Evolutionary conservation across 2,113 vertebrate genomes (phyloP).

Genomic region (Syngnathus typhle): DNA sequence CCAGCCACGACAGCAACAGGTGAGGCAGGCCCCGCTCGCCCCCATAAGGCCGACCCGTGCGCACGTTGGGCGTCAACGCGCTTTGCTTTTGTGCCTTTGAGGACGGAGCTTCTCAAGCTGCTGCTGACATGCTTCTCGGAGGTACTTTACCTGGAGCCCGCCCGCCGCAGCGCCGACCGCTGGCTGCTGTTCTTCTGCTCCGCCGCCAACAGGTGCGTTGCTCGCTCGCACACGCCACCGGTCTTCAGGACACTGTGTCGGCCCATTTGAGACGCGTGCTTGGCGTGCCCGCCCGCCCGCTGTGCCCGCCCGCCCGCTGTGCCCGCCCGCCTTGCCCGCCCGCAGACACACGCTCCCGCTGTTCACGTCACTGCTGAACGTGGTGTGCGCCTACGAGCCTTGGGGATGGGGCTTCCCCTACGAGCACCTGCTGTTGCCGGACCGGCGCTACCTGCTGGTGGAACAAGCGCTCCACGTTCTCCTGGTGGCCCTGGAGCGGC

Average conservation of each 20-base stretch:
- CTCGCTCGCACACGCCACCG: not conserved
- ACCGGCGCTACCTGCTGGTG: constrained; percentile 87
- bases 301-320: too few species aligned
- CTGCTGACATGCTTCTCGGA: constrained; percentile 96
- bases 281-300: too few species aligned
- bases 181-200: constrained; percentile 98
- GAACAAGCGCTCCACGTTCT: constrained; percentile 91
- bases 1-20: constrained; percentile 89
- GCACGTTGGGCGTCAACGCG: not conserved
- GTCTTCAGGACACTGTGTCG: too few species aligned
- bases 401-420: constrained; percentile 94
- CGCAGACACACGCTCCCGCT: constrained; percentile 89
- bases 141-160: constrained; percentile 90
- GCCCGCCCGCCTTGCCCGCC: not conserved
- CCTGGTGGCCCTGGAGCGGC: constrained; percentile 87
- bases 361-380: constrained; percentile 92
- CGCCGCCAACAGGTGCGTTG: constrained; percentile 84
- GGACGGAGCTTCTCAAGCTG: constrained; percentile 89
- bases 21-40: constrained; percentile 48
- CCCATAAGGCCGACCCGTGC: too few species aligned
- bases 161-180: constrained; percentile 78
- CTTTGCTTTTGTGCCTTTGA: not conserved
- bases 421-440: constrained; percentile 93
- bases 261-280: too few species aligned
- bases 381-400: constrained; percentile 92